Percentiles rank a stretch among this genome's conserved stretches.
These are phyloP conservation scores for Cyanoramphus novaezelandiae DNA, from an alignment of 2,113 vertebrate species.

Conservation along the genomic window DNA sequence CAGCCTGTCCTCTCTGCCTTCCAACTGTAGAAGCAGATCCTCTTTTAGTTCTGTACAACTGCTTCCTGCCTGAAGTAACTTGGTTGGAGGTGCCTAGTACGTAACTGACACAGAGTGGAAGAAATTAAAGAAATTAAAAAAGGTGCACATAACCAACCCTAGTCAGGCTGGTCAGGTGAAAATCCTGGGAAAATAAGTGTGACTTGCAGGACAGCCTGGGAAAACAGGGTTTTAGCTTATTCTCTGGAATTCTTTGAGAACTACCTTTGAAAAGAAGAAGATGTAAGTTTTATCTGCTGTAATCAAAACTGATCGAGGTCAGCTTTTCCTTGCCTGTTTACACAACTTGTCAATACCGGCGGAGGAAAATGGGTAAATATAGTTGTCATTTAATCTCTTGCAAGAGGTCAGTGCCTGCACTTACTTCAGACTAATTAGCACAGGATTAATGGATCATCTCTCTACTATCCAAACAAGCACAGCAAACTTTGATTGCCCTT, in stretches of 20 bases:
- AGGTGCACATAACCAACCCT: background rate
- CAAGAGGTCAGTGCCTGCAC: constrained; percentile 47
- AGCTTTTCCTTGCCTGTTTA: background rate
- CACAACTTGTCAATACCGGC: constrained; percentile 2
- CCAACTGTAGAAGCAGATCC: background rate
- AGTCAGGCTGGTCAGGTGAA: background rate
- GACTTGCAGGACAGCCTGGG: background rate
- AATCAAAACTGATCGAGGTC: background rate
- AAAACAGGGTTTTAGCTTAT: background rate
- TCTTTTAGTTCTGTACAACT: constrained; percentile 3
- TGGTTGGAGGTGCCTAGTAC: background rate
- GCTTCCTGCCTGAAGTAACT: constrained; percentile 13
- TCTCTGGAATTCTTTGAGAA: background rate
- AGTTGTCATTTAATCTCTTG: constrained; percentile 62
- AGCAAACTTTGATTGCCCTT: constrained; percentile 57
- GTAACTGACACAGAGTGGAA: background rate
- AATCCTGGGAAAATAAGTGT: background rate
- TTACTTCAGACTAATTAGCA: constrained; percentile 54
- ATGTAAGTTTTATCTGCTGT: background rate
- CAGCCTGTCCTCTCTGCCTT: background rate
- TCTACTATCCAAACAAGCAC: constrained; percentile 25
- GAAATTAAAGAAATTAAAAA: background rate
- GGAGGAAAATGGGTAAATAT: constrained; percentile 58
- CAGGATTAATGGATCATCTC: constrained; percentile 59
- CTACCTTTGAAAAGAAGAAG: background rate